These are phyloP conservation scores for Sciurus vulgaris DNA, from an alignment of 2,797 vertebrate species.

Conservation along the genomic window DNA sequence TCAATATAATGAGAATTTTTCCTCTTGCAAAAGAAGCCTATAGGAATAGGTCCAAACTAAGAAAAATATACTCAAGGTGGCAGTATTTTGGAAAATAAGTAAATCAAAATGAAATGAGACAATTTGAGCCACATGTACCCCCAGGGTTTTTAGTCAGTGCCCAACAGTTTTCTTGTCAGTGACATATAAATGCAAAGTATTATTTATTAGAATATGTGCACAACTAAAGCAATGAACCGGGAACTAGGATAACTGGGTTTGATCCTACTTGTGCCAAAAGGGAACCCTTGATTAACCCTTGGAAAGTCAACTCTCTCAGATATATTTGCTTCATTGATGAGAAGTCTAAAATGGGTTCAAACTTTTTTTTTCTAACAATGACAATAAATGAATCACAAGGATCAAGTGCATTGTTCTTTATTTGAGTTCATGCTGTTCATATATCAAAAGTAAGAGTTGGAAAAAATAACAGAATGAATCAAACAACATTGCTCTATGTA, in stretches of 20 bases:
- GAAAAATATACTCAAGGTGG: not conserved
- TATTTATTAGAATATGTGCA: not conserved
- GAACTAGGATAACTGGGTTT: not conserved
- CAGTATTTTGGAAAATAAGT: constrained; percentile 12
- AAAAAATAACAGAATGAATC: too few species aligned
- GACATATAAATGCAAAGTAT: not conserved
- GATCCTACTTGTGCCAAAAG: not conserved
- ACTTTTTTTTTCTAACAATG: not conserved
- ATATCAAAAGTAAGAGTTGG: not conserved
- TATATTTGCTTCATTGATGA: not conserved
- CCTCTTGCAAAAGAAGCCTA: not conserved
- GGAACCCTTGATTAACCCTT: not conserved
- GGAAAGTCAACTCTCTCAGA: not conserved
- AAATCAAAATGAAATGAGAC: constrained; percentile 24
- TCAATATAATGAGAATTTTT: constrained; percentile 52
- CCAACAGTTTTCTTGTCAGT: not conserved
- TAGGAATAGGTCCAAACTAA: not conserved
- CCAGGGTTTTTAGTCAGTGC: not conserved
- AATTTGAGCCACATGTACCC: not conserved
- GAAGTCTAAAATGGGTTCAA: not conserved
- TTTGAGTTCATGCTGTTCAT: not conserved
- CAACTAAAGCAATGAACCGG: not conserved
- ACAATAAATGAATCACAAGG: not conserved
- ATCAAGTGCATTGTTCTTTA: not conserved
- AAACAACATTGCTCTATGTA: too few species aligned